Percentiles rank a stretch among this genome's conserved stretches.
phyloP scores from a whole-genome alignment of 2,113 vertebrate genomes.

The Gasterosteus aculeatus region DNA sequence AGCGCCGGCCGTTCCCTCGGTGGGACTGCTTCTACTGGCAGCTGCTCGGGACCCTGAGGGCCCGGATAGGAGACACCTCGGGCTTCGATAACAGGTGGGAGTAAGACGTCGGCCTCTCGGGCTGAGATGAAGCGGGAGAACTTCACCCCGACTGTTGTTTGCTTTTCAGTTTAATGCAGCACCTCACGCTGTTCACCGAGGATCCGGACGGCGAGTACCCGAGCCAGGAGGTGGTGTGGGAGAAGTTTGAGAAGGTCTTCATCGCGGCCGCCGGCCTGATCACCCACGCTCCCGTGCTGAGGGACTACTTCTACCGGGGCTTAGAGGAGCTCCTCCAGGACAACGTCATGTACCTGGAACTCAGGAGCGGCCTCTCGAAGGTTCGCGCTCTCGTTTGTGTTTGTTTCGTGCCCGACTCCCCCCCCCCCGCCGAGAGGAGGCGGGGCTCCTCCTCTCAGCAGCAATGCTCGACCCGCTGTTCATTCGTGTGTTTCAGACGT shows the following conservation, averaged over 20 bases:
- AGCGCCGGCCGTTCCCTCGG: constrained; percentile 64
- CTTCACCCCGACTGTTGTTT: neutral
- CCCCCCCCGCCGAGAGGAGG: too few relatives aligned
- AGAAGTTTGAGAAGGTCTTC: constrained; percentile 87
- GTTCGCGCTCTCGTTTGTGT: constrained; percentile 65
- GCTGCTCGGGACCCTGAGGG: constrained; percentile 81
- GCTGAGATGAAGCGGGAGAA: neutral
- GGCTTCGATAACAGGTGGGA: constrained; percentile 86
- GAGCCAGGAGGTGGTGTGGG: constrained; percentile 83
- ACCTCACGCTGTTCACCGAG: constrained; percentile 87
- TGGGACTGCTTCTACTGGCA: constrained; percentile 85
- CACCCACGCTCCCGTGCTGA: constrained; percentile 88
- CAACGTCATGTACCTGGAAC: constrained; percentile 88
- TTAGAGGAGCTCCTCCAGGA: constrained; percentile 86
- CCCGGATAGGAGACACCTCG: constrained; percentile 59
- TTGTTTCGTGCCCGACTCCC: neutral
- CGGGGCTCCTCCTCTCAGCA: neutral
- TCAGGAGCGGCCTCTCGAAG: constrained; percentile 83
- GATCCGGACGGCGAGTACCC: constrained; percentile 84
- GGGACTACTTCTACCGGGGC: constrained; percentile 85
- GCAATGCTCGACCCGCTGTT: neutral
- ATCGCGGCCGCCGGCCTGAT: constrained; percentile 82
- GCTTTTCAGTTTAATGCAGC: constrained; percentile 84
- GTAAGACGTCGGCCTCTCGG: neutral
- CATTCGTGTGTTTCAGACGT: constrained; percentile 78